Percentiles rank a stretch among this genome's conserved stretches.
Evolutionary conservation across 2,113 vertebrate species (phyloP).

Genomic region (Embiotoca jacksoni): DNA sequence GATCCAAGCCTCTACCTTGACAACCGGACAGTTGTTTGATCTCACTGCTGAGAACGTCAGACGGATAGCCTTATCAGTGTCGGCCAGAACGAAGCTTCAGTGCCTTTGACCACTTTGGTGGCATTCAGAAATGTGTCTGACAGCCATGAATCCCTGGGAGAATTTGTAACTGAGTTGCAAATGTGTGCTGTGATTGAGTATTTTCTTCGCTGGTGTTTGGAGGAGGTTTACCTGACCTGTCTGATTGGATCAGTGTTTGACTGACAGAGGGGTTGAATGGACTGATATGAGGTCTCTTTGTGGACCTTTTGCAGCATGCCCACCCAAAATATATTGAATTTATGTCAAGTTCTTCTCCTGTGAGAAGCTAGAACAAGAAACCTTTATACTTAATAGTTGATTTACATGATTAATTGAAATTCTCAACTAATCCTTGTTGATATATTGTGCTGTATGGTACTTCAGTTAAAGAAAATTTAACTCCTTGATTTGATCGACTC

Average conservation of each 20-base stretch:
- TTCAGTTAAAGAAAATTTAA: too few relatives aligned
- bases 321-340: not conserved
- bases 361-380: not conserved
- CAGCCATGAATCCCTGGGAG: not conserved
- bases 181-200: slow-evolving; percentile 37
- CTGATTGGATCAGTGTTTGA: slow-evolving; percentile 31
- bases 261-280: not conserved
- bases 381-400: not conserved
- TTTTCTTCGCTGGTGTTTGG: slow-evolving; percentile 27
- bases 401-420: not conserved
- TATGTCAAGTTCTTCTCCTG: not conserved
- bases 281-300: not conserved
- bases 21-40: slow-evolving; percentile 58
- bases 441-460: too few relatives aligned
- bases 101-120: slow-evolving; percentile 21
- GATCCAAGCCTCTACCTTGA: slow-evolving; percentile 55
- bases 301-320: not conserved
- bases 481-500: too few relatives aligned
- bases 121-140: slow-evolving; percentile 5
- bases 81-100: slow-evolving; percentile 32
- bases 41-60: slow-evolving; percentile 40
- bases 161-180: slow-evolving; percentile 46
- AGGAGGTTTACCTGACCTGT: slow-evolving; percentile 30
- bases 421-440: not conserved
- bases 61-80: slow-evolving; percentile 58